Conservation (phyloP, 2,113 vertebrate species). For the Hassar affinis region DNA sequence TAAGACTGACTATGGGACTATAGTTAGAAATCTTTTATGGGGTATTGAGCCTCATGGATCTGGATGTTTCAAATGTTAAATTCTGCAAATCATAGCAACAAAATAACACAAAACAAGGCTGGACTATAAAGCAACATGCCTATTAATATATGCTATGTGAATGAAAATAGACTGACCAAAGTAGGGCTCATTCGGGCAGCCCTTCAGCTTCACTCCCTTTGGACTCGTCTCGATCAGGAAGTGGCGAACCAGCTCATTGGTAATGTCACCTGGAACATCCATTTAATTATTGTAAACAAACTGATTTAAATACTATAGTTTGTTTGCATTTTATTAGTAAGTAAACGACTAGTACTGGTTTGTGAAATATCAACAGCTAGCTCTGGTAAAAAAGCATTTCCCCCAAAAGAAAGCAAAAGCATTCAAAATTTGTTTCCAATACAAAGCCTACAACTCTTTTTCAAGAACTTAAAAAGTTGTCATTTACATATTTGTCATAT, state of each 20-base stretch:
- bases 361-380: neutral
- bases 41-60: neutral
- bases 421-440: neutral
- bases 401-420: neutral
- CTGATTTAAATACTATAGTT: neutral
- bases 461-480: neutral
- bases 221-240: conserved; percentile 97
- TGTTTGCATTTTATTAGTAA: neutral
- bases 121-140: neutral
- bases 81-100: neutral
- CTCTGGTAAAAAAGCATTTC: neutral
- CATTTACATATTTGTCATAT: neutral
- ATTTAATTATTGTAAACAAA: neutral
- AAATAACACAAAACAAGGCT: neutral
- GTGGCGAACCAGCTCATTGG: conserved; percentile 92
- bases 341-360: neutral
- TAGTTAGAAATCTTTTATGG: conserved; percentile 10
- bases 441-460: neutral
- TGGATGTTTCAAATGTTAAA: neutral
- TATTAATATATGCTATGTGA: neutral
- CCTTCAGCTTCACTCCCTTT: conserved; percentile 96
- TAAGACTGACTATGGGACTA: conserved; percentile 8
- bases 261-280: conserved; percentile 68
- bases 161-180: conserved; percentile 79
- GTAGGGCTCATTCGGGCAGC: conserved; percentile 94